phyloP scores from a whole-genome alignment of 2,113 vertebrate genomes.

The Stomatorhinus ivindoensis region DNA sequence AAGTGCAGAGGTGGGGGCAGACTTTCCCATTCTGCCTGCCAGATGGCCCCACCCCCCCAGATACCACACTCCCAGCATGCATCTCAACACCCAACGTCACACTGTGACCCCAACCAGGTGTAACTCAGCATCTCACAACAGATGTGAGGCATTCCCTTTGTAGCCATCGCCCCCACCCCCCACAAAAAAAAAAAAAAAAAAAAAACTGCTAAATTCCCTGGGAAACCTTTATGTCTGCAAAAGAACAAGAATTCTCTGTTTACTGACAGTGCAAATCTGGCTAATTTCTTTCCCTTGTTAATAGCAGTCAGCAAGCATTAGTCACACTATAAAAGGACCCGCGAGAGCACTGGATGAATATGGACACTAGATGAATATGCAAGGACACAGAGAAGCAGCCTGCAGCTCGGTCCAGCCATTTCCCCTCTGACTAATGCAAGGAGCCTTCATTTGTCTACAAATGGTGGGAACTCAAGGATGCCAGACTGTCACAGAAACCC shows the following conservation, averaged over 20 bases:
- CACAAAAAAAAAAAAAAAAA: background rate
- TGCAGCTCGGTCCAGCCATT: background rate
- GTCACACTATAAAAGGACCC: background rate
- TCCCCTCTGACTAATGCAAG: background rate
- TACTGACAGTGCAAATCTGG: background rate
- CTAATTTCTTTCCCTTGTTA: background rate
- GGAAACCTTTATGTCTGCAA: background rate
- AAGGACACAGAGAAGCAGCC: background rate
- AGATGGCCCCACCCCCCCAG: background rate
- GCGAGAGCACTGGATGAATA: background rate
- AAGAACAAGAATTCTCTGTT: background rate
- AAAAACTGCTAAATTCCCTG: background rate
- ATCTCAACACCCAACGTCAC: background rate
- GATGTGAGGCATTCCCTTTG: background rate
- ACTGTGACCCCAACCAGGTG: background rate
- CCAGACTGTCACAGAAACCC: background rate
- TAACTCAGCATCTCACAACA: background rate
- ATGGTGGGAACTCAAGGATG: background rate
- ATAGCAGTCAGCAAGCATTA: background rate
- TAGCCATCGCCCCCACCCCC: background rate
- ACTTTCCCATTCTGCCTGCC: slow-evolving; percentile 20
- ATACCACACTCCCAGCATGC: background rate
- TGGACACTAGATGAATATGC: background rate
- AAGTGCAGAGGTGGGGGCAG: background rate
- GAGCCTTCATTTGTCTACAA: background rate